phyloP scores from a whole-genome alignment of 2,113 vertebrate genomes.

The Sorex araneus region DNA sequence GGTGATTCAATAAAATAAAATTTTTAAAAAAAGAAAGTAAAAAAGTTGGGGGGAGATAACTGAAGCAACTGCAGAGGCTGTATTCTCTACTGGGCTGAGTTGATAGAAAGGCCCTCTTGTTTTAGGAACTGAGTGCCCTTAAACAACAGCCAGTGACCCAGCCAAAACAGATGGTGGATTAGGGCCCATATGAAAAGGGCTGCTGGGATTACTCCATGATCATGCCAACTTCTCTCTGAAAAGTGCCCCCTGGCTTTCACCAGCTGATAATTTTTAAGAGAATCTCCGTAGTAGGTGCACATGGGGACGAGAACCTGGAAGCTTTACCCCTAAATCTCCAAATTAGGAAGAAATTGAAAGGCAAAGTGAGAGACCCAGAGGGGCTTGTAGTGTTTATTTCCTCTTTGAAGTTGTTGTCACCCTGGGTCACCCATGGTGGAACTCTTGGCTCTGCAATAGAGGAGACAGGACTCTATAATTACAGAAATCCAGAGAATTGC shows the following conservation, averaged over 20 bases:
- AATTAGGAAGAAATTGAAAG: background rate
- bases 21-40: background rate
- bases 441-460: too few relatives aligned
- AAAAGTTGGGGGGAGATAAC: background rate
- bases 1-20: too few relatives aligned
- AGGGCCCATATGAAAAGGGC: background rate
- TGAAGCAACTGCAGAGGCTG: background rate
- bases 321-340: too few relatives aligned
- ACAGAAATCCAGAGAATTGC: too few relatives aligned
- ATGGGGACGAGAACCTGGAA: too few relatives aligned
- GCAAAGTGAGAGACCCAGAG: background rate
- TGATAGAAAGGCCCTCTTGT: background rate
- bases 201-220: too few relatives aligned
- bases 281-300: too few relatives aligned
- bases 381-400: background rate
- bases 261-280: background rate
- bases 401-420: background rate
- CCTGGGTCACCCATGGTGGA: too few relatives aligned
- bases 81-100: background rate
- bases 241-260: background rate
- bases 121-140: background rate
- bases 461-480: too few relatives aligned
- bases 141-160: background rate
- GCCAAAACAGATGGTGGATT: background rate
- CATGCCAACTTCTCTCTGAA: background rate